Evolutionary conservation across 64 coral and sea anemone genomes (phyloP).

Genomic region (Acropora yongei): DNA sequence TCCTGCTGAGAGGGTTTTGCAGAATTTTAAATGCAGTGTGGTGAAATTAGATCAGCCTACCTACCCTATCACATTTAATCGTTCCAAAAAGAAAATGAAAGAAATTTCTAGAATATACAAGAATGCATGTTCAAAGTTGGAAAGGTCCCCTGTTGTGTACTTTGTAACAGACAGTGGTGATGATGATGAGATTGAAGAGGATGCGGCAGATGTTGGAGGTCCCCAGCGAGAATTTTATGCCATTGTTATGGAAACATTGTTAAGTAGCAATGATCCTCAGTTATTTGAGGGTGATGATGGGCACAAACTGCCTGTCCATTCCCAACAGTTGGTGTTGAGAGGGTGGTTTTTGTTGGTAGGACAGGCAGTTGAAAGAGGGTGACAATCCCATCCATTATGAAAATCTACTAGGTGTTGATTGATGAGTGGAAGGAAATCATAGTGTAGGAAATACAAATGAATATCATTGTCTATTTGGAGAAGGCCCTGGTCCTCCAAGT

Average conservation of each 20-base stretch:
- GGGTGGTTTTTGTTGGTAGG: conserved; percentile 7
- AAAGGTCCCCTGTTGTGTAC: conserved; percentile 32
- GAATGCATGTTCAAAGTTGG: conserved; percentile 10
- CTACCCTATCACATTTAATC: conserved; percentile 35
- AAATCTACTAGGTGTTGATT: conserved; percentile 5
- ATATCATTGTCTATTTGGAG: not conserved
- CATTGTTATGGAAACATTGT: conserved; percentile 6
- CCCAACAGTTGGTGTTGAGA: conserved; percentile 34
- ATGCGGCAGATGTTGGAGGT: conserved; percentile 42
- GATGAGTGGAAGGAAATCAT: not conserved
- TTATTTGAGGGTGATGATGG: conserved; percentile 23
- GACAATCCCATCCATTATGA: not conserved
- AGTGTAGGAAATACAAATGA: not conserved
- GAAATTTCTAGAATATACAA: conserved; percentile 40
- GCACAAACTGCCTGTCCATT: conserved; percentile 41
- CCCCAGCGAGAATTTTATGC: conserved; percentile 10
- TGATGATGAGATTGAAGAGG: conserved; percentile 36
- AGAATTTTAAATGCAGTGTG: conserved; percentile 17
- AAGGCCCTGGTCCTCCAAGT: conserved; percentile 6
- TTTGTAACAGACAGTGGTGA: conserved; percentile 12
- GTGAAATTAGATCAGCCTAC: conserved; percentile 34
- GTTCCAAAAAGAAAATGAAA: conserved; percentile 32
- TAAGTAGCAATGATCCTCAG: not conserved
- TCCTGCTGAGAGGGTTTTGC: not conserved
- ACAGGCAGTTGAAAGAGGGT: not conserved